phyloP scores from a whole-genome alignment of 2,113 vertebrate genomes.

The Naja naja region DNA sequence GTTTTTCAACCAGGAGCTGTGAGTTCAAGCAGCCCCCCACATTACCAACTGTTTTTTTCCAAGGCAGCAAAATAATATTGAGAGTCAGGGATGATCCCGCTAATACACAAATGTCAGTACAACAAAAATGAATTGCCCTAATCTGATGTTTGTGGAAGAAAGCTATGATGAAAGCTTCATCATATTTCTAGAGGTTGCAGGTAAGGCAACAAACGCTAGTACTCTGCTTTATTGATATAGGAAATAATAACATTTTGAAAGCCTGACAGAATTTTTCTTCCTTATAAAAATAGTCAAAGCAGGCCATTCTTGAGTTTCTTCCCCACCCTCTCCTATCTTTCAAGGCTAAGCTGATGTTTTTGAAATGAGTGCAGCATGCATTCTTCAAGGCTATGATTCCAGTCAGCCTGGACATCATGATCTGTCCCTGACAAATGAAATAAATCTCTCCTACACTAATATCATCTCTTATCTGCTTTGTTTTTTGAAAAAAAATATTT shows the following conservation, averaged over 20 bases:
- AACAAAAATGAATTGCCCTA: neutral
- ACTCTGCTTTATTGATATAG: neutral
- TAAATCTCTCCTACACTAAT: neutral
- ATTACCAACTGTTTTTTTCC: neutral
- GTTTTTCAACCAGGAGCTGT: neutral
- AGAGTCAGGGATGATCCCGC: neutral
- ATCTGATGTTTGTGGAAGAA: neutral
- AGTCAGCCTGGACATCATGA: neutral
- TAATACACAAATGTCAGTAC: neutral
- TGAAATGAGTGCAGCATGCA: neutral
- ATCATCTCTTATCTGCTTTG: neutral
- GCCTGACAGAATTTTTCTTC: neutral
- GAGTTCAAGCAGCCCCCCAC: neutral
- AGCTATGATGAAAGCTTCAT: neutral
- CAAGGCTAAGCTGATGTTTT: neutral
- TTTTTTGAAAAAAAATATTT: neutral
- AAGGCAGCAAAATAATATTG: neutral
- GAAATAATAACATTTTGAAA: neutral
- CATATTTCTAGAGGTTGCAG: neutral
- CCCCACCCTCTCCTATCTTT: neutral
- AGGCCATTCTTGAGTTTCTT: neutral
- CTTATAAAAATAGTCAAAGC: neutral
- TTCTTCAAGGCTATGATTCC: neutral
- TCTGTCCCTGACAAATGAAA: neutral
- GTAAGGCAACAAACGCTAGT: neutral